A percentile compares a stretch with the other conserved stretches of the same genome.
phyloP scores from a whole-genome alignment of 2,888 invertebrate genomes.

The Podabrus alpinus region DNA sequence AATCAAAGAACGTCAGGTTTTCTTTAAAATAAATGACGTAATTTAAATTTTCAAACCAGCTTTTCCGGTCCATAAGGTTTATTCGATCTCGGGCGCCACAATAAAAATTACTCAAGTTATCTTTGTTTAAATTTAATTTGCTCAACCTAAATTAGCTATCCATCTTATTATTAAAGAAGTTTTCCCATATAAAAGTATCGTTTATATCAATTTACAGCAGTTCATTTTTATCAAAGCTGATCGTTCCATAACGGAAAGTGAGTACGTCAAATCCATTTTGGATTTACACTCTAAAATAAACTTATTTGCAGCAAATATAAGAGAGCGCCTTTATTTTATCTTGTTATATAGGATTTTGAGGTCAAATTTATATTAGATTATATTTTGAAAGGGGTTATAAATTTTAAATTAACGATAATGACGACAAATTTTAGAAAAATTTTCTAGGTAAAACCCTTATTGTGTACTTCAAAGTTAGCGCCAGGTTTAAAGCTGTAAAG shows the following conservation, averaged over 20 bases:
- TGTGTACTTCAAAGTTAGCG: not conserved
- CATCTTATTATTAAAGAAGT: not conserved
- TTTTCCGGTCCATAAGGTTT: not conserved
- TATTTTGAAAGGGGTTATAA: not conserved
- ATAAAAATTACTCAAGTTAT: not conserved
- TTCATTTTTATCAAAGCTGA: constrained; percentile 8
- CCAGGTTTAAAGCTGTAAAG: not conserved
- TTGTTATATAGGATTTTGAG: not conserved
- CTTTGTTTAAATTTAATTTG: not conserved
- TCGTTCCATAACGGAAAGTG: constrained; percentile 1
- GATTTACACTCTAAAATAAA: constrained; percentile 9
- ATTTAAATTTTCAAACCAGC: too few relatives aligned
- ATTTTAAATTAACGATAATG: not conserved
- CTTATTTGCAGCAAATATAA: constrained; percentile 2
- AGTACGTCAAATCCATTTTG: constrained; percentile 11
- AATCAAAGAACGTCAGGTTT: too few relatives aligned
- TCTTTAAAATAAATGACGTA: too few relatives aligned
- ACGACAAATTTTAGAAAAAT: not conserved
- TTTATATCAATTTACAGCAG: constrained; percentile 13
- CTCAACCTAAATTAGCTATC: not conserved
- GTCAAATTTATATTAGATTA: not conserved
- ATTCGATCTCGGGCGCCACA: not conserved
- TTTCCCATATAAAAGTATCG: not conserved
- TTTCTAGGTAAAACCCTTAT: not conserved
- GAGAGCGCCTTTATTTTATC: constrained; percentile 5